These are phyloP conservation scores for Clostera curtula DNA, from an alignment of 2,888 invertebrate genomes.

Conservation along the genomic window DNA sequence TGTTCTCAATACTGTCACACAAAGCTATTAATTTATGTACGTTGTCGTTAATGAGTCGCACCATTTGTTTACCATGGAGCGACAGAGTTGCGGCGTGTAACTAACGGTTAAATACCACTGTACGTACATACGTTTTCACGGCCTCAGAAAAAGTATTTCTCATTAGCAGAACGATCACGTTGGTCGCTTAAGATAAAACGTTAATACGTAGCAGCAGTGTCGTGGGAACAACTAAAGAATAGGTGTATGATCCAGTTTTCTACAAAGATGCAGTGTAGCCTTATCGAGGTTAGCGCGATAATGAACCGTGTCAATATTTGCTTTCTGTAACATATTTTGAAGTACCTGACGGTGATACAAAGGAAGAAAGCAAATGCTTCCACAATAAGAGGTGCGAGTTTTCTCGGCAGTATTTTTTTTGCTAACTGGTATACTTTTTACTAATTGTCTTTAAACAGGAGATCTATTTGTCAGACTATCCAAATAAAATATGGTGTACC, in stretches of 20 bases:
- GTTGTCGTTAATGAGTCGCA: too few relatives aligned
- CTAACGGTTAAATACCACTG: conserved; percentile 7
- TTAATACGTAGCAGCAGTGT: conserved; percentile 46
- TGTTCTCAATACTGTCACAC: too few relatives aligned
- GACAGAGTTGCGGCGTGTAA: conserved; percentile 5
- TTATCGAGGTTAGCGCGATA: conserved; percentile 64
- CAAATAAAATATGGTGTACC: too few relatives aligned
- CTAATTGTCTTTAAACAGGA: too few relatives aligned
- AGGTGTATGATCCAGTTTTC: conserved; percentile 64
- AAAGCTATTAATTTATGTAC: too few relatives aligned
- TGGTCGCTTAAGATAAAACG: conserved; percentile 47
- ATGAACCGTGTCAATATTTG: conserved; percentile 62
- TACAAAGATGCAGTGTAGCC: conserved; percentile 49
- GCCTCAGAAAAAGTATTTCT: conserved; percentile 47
- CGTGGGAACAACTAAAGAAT: conserved; percentile 67
- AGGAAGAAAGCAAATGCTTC: conserved; percentile 28
- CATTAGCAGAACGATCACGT: conserved; percentile 59
- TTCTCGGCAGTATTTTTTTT: conserved; percentile 5
- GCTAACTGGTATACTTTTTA: not conserved
- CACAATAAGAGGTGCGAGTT: conserved; percentile 10
- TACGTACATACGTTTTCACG: conserved; percentile 29
- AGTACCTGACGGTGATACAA: conserved; percentile 23
- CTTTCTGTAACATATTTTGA: conserved; percentile 38
- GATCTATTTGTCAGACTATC: too few relatives aligned
- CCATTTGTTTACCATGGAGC: conserved; percentile 6